A percentile compares a stretch with the other conserved stretches of the same genome.
Conservation (phyloP, 1,140 invertebrate species). For the Procambarus virginalis region DNA sequence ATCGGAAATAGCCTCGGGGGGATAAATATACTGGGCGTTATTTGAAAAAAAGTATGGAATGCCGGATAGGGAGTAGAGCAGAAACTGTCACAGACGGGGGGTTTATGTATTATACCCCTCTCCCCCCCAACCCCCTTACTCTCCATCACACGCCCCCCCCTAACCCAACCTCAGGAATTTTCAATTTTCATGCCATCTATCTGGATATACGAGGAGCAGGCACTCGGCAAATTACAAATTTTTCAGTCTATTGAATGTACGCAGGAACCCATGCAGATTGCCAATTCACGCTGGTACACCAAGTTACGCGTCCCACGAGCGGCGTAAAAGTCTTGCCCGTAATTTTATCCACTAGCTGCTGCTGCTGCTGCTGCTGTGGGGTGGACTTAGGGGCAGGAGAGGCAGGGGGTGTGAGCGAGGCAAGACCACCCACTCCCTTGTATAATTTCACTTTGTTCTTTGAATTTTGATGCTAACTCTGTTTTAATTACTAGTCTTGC, state of each 20-base stretch:
- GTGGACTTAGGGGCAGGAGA: background rate
- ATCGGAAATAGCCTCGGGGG: slow-evolving; percentile 37
- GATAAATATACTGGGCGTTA: slow-evolving; percentile 40
- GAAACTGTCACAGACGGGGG: slow-evolving; percentile 40
- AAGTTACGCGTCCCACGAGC: slow-evolving; percentile 15
- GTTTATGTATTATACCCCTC: slow-evolving; percentile 25
- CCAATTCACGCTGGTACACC: slow-evolving; percentile 11
- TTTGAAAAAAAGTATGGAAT: slow-evolving; percentile 21
- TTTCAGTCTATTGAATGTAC: slow-evolving; percentile 58
- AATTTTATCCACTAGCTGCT: background rate
- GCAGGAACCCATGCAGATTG: slow-evolving; percentile 33
- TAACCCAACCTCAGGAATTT: slow-evolving; percentile 15
- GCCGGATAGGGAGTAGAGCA: slow-evolving; percentile 21
- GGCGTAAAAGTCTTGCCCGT: background rate
- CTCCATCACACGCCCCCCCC: background rate
- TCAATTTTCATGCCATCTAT: slow-evolving; percentile 55
- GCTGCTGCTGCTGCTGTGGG: background rate
- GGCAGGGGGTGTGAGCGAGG: background rate
- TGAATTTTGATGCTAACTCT: slow-evolving; percentile 42
- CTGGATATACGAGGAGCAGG: slow-evolving; percentile 56
- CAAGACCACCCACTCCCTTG: too few relatives aligned
- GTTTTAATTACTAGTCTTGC: slow-evolving; percentile 8
- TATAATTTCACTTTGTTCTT: slow-evolving; percentile 25
- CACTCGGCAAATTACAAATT: slow-evolving; percentile 67
- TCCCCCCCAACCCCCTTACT: background rate